Percentiles rank a stretch among this genome's conserved stretches.
Evolutionary conservation across 2,113 vertebrate genomes (phyloP).

Genomic region (Lipophrys pholis): DNA sequence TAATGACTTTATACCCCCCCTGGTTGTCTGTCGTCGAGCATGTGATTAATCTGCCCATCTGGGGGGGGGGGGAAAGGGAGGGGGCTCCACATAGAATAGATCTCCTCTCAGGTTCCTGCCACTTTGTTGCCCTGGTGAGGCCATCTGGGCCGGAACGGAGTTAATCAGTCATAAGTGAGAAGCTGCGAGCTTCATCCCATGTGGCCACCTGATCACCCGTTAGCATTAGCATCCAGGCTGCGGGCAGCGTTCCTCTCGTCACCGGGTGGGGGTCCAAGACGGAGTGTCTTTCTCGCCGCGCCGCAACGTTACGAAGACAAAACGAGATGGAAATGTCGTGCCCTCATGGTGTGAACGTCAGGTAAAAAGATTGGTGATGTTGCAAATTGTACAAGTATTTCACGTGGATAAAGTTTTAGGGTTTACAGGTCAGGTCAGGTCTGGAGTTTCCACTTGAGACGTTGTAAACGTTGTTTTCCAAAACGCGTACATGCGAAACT

Average conservation of each 20-base stretch:
- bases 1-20: constrained; percentile 58
- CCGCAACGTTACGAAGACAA: too few species aligned
- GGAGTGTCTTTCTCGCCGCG: background rate
- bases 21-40: constrained; percentile 33
- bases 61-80: constrained; percentile 6
- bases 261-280: background rate
- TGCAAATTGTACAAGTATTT: too few species aligned
- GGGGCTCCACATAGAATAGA: constrained; percentile 27
- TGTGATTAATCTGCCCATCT: constrained; percentile 63
- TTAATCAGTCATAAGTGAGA: constrained; percentile 55
- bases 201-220: constrained; percentile 37
- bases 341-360: too few species aligned
- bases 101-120: constrained; percentile 41
- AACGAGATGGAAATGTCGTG: too few species aligned
- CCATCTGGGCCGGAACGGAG: constrained; percentile 54
- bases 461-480: too few species aligned
- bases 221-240: constrained; percentile 3
- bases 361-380: too few species aligned
- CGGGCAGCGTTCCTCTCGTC: background rate
- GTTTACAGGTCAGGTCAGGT: too few species aligned
- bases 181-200: constrained; percentile 35
- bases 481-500: too few species aligned
- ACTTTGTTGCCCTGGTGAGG: constrained; percentile 40
- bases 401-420: too few species aligned
- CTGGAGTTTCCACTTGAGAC: too few species aligned